A percentile compares a stretch with the other conserved stretches of the same genome.
phyloP scores from a whole-genome alignment of 2,888 invertebrate genomes.

The Erpobdella octoculata region DNA sequence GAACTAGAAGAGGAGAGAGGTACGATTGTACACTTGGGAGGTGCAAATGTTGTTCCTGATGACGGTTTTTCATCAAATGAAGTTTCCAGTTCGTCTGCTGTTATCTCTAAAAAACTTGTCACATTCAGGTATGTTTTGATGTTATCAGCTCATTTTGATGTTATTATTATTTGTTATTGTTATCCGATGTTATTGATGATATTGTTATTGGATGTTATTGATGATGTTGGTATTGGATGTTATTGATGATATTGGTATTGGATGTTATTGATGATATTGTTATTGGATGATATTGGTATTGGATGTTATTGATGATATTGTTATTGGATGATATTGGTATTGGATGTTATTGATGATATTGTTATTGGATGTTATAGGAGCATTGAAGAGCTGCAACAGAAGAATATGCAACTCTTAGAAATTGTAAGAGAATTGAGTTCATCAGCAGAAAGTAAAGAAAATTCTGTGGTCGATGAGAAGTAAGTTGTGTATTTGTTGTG shows the following conservation, averaged over 20 bases:
- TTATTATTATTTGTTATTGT: too few relatives aligned
- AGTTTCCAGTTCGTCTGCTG: constrained; percentile 46
- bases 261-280: too few relatives aligned
- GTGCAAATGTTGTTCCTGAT: constrained; percentile 34
- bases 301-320: too few relatives aligned
- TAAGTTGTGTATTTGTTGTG: neutral
- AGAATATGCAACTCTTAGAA: constrained; percentile 75
- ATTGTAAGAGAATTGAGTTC: constrained; percentile 74
- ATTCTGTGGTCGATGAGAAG: constrained; percentile 59
- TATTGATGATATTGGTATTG: too few relatives aligned
- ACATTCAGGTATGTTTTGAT: constrained; percentile 61
- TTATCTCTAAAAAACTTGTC: constrained; percentile 74
- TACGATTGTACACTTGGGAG: constrained; percentile 31
- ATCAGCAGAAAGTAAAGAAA: constrained; percentile 65
- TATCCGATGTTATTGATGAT: too few relatives aligned
- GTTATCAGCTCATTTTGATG: too few relatives aligned
- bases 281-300: too few relatives aligned
- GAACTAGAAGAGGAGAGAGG: constrained; percentile 76
- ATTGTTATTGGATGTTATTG: too few relatives aligned
- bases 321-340: too few relatives aligned
- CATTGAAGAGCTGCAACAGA: constrained; percentile 77
- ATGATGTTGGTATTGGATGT: too few relatives aligned
- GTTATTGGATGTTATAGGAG: constrained; percentile 57
- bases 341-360: too few relatives aligned
- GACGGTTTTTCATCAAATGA: constrained; percentile 44